These are phyloP conservation scores for Sebastes hubbsi DNA, from an alignment of 2,797 vertebrate species.

Conservation along the genomic window DNA sequence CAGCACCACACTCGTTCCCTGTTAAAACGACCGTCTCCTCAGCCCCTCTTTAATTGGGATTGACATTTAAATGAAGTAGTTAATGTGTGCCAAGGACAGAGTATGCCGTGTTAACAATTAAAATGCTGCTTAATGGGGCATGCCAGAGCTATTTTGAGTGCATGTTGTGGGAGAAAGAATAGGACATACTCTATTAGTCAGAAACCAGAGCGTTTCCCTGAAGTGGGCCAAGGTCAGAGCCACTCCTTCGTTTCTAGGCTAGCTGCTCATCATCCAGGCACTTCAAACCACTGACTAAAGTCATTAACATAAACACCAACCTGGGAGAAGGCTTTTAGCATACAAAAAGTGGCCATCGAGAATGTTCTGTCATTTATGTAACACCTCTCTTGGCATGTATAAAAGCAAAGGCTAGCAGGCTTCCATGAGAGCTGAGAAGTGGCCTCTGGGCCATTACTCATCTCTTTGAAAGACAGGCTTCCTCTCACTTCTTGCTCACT, in stretches of 20 bases:
- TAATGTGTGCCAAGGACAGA: constrained; percentile 81
- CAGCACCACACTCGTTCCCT: constrained; percentile 1
- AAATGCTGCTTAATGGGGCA: constrained; percentile 78
- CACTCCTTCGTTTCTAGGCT: constrained; percentile 66
- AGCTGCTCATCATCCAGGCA: constrained; percentile 57
- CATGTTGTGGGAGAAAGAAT: constrained; percentile 74
- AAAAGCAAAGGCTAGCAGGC: constrained; percentile 41
- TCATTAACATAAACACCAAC: constrained; percentile 75
- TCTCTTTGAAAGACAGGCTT: constrained; percentile 43
- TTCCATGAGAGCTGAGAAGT: constrained; percentile 47
- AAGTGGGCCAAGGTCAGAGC: constrained; percentile 81
- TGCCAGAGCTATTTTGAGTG: constrained; percentile 74
- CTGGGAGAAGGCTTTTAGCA: constrained; percentile 71
- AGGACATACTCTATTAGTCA: constrained; percentile 73
- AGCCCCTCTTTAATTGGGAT: constrained; percentile 68
- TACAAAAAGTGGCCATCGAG: constrained; percentile 58
- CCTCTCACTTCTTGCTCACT: constrained; percentile 26
- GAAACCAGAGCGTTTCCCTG: constrained; percentile 72
- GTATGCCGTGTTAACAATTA: constrained; percentile 78
- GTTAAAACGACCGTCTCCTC: constrained; percentile 40
- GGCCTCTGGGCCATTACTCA: constrained; percentile 47
- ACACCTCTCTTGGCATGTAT: constrained; percentile 49
- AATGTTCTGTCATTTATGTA: constrained; percentile 61
- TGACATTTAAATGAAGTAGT: constrained; percentile 77
- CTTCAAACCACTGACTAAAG: constrained; percentile 59